Conservation (phyloP, 2,797 vertebrate genomes). For the Streptopelia turtur region DNA sequence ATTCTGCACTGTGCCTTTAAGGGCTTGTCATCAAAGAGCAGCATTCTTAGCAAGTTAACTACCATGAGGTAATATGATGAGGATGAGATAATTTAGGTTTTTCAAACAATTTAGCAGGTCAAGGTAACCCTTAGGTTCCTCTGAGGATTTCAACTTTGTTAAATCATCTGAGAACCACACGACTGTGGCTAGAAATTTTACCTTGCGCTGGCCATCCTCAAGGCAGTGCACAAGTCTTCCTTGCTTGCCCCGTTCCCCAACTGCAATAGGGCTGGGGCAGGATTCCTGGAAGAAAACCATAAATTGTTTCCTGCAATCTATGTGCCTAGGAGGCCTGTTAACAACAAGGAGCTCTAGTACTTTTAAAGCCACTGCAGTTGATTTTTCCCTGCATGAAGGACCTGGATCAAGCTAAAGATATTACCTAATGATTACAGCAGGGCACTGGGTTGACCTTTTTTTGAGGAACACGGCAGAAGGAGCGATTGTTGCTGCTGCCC, state of each 20-base stretch:
- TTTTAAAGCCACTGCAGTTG: not conserved
- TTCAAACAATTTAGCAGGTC: constrained; percentile 16
- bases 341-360: not conserved
- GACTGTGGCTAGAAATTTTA: not conserved
- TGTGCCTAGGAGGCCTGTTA: not conserved
- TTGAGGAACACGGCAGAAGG: not conserved
- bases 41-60: constrained; percentile 35
- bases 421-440: not conserved
- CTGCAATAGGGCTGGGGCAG: not conserved
- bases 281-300: not conserved
- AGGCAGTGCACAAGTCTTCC: accelerated
- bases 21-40: constrained; percentile 3
- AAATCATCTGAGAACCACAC: not conserved
- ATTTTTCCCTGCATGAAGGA: not conserved
- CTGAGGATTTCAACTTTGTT: not conserved
- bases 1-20: constrained; percentile 27
- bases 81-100: constrained; percentile 18
- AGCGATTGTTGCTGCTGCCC: not conserved
- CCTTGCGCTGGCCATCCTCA: accelerated
- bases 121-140: constrained; percentile 12
- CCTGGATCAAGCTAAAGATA: not conserved
- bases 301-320: not conserved
- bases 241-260: not conserved
- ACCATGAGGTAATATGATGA: constrained; percentile 10
- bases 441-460: not conserved